Evolutionary conservation across 2,797 vertebrate genomes (phyloP).

Genomic region (Microcaecilia unicolor): DNA sequence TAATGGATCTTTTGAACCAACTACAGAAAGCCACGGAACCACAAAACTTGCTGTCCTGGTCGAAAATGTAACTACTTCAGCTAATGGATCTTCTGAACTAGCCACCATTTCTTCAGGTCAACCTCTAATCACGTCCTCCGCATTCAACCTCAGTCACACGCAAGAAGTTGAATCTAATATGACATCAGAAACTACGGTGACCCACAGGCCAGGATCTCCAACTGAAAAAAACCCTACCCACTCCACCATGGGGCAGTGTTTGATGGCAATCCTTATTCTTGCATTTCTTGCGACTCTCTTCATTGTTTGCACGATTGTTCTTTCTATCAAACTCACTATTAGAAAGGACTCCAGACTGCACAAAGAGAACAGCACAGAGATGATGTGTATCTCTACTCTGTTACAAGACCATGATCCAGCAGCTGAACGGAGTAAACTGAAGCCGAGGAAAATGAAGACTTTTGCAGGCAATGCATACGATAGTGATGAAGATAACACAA

Average conservation of each 20-base stretch:
- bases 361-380: conserved; percentile 53
- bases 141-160: accelerated
- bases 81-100: too few species aligned
- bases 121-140: too few species aligned
- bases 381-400: conserved; percentile 80
- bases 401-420: conserved; percentile 48
- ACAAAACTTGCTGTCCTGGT: too few species aligned
- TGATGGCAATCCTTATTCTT: conserved; percentile 64
- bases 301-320: conserved; percentile 58
- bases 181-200: conserved; percentile 40
- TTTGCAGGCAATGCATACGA: conserved; percentile 22
- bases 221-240: background rate
- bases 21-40: too few species aligned
- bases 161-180: background rate
- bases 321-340: conserved; percentile 61
- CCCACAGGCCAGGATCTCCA: background rate
- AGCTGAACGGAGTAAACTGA: conserved; percentile 3
- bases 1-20: too few species aligned
- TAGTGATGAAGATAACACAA: conserved; percentile 63
- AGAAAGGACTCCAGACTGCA: conserved; percentile 26
- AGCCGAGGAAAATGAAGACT: conserved; percentile 4
- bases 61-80: too few species aligned
- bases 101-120: too few species aligned
- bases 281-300: conserved; percentile 63
- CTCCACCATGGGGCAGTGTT: conserved; percentile 43